Percentiles rank a stretch among this genome's conserved stretches.
phyloP scores from a whole-genome alignment of 2,113 vertebrate species.

The Rutilus rutilus region DNA sequence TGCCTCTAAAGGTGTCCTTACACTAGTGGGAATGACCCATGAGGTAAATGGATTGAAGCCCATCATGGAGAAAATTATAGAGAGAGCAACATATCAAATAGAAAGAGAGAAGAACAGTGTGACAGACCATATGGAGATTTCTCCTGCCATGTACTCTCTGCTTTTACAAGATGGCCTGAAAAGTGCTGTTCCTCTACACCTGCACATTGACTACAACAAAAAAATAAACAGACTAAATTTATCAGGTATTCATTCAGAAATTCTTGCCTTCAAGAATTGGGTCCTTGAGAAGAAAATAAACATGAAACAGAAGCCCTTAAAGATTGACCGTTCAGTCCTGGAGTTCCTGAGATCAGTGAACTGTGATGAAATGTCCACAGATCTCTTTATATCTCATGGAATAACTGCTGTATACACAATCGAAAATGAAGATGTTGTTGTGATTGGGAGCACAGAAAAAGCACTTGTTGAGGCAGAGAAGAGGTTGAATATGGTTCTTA shows the following conservation, averaged over 20 bases:
- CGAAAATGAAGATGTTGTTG: constrained; percentile 59
- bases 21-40: constrained; percentile 74
- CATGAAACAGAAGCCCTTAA: constrained; percentile 65
- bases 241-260: constrained; percentile 73
- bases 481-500: constrained; percentile 69
- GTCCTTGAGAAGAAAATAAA: constrained; percentile 69
- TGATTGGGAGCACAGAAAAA: constrained; percentile 68
- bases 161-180: constrained; percentile 71
- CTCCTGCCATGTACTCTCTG: constrained; percentile 69
- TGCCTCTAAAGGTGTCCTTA: constrained; percentile 56
- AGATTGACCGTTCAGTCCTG: constrained; percentile 64
- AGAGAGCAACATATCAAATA: constrained; percentile 62
- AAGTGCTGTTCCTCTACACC: constrained; percentile 60
- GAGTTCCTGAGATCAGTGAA: constrained; percentile 74
- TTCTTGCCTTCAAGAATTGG: constrained; percentile 74
- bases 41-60: constrained; percentile 63
- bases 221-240: constrained; percentile 66
- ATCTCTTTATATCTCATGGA: constrained; percentile 75
- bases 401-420: constrained; percentile 77
- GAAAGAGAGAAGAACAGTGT: constrained; percentile 71
- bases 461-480: constrained; percentile 76
- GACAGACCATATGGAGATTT: constrained; percentile 65
- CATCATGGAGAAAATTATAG: constrained; percentile 64
- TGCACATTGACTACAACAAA: constrained; percentile 73
- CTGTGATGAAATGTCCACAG: constrained; percentile 68